phyloP scores from a whole-genome alignment of 2,113 vertebrate genomes.

The Catharus minimus region DNA sequence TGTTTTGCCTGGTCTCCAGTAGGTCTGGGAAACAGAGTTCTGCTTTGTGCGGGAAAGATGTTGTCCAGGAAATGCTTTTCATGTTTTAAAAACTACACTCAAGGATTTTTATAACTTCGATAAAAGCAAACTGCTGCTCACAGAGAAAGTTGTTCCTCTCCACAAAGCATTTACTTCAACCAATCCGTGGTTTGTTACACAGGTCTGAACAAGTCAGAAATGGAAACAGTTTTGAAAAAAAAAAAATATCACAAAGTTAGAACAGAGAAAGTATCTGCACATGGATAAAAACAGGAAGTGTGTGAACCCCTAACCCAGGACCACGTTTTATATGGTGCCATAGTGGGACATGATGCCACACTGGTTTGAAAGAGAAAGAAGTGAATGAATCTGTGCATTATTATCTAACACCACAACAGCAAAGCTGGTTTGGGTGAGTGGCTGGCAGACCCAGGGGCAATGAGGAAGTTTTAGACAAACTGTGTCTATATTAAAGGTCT shows the following conservation, averaged over 20 bases:
- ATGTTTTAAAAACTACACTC: constrained; percentile 68
- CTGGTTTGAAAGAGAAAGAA: not conserved
- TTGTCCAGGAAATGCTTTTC: constrained; percentile 73
- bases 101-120: constrained; percentile 57
- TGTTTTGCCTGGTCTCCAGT: constrained; percentile 46
- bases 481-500: accelerated
- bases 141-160: constrained; percentile 1
- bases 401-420: not conserved
- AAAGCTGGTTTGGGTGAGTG: accelerated
- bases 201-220: not conserved
- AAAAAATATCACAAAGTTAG: not conserved
- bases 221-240: not conserved
- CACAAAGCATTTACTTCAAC: constrained; percentile 19
- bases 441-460: not conserved
- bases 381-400: not conserved
- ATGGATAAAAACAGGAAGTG: constrained; percentile 28
- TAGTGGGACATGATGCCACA: not conserved
- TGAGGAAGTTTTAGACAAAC: not conserved
- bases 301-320: not conserved
- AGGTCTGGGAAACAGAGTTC: constrained; percentile 65
- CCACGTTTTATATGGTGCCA: not conserved
- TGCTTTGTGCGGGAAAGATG: constrained; percentile 67
- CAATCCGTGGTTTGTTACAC: not conserved
- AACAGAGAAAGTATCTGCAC: constrained; percentile 1
- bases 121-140: constrained; percentile 41